Conservation (phyloP, 1,140 invertebrate genomes). For the Eupristina koningsbergeri region DNA sequence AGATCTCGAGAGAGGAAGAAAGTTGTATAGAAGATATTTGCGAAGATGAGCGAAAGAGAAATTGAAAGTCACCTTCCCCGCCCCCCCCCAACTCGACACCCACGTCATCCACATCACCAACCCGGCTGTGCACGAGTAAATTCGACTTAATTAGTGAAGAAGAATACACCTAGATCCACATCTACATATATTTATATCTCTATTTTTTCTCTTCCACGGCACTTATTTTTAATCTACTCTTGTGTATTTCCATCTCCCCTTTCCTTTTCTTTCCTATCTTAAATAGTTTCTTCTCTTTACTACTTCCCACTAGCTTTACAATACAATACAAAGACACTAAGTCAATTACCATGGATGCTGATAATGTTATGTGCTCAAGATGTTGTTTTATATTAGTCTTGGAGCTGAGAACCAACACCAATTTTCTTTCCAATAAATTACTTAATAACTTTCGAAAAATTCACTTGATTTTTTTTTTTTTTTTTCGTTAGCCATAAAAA, state of each 20-base stretch:
- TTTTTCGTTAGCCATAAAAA: no score
- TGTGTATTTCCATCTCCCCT: neutral
- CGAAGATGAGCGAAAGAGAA: neutral
- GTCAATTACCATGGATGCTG: neutral
- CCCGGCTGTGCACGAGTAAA: slow-evolving; percentile 33
- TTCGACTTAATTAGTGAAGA: slow-evolving; percentile 54
- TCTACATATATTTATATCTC: neutral
- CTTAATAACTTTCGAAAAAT: neutral
- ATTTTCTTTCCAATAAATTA: neutral
- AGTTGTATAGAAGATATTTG: neutral
- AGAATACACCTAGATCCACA: neutral
- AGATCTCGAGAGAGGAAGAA: neutral
- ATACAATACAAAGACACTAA: neutral
- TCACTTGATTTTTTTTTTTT: no score
- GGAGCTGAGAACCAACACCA: neutral
- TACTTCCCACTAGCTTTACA: neutral
- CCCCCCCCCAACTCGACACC: no score
- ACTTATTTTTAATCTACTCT: slow-evolving; percentile 53
- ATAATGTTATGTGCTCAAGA: neutral
- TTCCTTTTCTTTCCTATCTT: neutral
- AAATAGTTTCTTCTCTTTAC: neutral
- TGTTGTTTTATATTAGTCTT: neutral
- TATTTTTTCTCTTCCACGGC: no score
- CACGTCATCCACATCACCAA: neutral
- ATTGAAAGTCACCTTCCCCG: neutral